Evolutionary conservation across 2,797 vertebrate genomes (phyloP).

Genomic region (Australoheros facetus): DNA sequence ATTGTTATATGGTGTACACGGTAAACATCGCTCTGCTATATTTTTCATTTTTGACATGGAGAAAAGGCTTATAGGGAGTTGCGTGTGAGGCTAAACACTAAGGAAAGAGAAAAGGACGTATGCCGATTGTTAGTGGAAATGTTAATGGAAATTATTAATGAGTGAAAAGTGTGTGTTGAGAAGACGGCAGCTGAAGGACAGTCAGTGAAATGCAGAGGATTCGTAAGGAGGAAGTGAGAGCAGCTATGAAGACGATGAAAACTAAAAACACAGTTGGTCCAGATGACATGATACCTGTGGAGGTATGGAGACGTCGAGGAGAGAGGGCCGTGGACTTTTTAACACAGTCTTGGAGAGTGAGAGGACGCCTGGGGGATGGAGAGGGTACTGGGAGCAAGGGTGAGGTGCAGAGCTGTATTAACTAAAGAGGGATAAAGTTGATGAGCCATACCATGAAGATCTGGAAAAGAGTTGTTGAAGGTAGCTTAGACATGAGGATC

Average conservation of each 20-base stretch:
- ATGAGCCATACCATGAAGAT: not conserved
- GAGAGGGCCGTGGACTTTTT: not conserved
- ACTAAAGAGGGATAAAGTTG: not conserved
- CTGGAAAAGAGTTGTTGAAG: not conserved
- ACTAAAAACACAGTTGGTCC: not conserved
- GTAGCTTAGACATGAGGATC: not conserved
- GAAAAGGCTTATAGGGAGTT: not conserved
- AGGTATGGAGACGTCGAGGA: not conserved
- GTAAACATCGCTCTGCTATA: not conserved
- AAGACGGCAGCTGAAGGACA: not conserved
- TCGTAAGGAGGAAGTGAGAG: not conserved
- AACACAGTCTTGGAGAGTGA: not conserved
- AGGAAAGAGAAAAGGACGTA: no score
- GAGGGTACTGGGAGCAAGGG: not conserved
- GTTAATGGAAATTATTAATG: not conserved
- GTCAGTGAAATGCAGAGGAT: not conserved
- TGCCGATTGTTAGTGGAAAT: no score
- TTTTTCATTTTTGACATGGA: not conserved
- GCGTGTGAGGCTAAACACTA: no score
- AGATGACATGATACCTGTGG: not conserved
- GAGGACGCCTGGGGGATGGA: not conserved
- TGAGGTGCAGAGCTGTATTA: not conserved
- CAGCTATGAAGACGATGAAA: not conserved
- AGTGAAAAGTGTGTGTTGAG: not conserved
- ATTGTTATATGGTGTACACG: not conserved